phyloP scores from a whole-genome alignment of 2,113 vertebrate species.

The Pterocles gutturalis region DNA sequence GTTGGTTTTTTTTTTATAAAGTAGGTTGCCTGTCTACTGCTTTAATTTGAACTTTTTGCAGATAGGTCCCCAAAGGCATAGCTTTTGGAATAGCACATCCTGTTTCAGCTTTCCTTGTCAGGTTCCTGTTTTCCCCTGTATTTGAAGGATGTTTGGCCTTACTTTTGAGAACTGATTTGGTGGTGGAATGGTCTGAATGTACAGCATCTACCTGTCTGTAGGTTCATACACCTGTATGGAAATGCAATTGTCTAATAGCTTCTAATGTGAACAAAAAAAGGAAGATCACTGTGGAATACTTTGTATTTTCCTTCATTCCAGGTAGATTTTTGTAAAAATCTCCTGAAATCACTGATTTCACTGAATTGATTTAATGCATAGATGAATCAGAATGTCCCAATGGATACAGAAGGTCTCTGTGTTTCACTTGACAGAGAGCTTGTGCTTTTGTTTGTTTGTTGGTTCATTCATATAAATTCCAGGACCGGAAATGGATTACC shows the following conservation, averaged over 20 bases:
- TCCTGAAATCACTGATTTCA: background rate
- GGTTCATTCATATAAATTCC: background rate
- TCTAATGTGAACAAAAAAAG: background rate
- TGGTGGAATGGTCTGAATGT: background rate
- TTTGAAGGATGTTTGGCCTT: background rate
- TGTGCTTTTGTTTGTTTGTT: background rate
- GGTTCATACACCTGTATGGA: background rate
- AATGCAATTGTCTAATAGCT: background rate
- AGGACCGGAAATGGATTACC: background rate
- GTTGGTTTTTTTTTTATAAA: background rate
- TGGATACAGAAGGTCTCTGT: background rate
- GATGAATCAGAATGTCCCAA: background rate
- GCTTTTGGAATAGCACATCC: background rate
- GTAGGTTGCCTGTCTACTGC: background rate
- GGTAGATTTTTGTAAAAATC: background rate
- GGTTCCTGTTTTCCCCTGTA: background rate
- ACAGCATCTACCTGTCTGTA: background rate
- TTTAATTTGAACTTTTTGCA: background rate
- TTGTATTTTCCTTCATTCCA: background rate
- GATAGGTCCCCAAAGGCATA: background rate
- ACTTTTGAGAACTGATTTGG: background rate
- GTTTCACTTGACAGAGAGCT: background rate
- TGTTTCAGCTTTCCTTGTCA: background rate
- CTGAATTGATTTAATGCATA: background rate
- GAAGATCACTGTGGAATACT: background rate